These are phyloP conservation scores for Lycopodina hypogea DNA, from an alignment of 37 sponge, comb jelly and placozoan genomes.

Conservation along the genomic window DNA sequence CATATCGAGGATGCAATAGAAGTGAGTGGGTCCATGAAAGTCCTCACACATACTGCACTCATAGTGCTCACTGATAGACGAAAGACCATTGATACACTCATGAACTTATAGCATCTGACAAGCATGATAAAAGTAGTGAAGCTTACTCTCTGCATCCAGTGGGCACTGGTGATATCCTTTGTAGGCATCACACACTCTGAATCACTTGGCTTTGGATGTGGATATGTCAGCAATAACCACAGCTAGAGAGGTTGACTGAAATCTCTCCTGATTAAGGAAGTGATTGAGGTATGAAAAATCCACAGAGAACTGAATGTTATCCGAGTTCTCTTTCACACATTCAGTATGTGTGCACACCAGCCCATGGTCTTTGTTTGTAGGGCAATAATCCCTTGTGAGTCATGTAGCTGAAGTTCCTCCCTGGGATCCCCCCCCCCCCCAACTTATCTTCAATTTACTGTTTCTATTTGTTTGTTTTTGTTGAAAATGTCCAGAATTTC, in stretches of 20 bases:
- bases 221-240: constrained; percentile 34
- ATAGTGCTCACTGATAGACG: constrained; percentile 45
- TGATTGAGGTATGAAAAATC: too few relatives aligned
- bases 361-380: too few relatives aligned
- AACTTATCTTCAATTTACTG: too few relatives aligned
- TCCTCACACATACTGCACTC: constrained; percentile 32
- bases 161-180: constrained; percentile 53
- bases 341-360: too few relatives aligned
- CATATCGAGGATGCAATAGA: constrained; percentile 24
- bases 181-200: constrained; percentile 34
- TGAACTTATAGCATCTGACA: constrained; percentile 33
- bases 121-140: too few relatives aligned
- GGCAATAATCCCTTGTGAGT: too few relatives aligned
- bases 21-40: constrained; percentile 24
- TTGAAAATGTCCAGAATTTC: too few relatives aligned
- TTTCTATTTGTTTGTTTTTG: too few relatives aligned
- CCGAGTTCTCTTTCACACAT: constrained; percentile 22
- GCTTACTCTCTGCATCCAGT: constrained; percentile 39
- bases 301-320: too few relatives aligned
- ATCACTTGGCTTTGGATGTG: constrained; percentile 30
- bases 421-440: too few relatives aligned
- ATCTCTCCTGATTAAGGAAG: constrained; percentile 30
- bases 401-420: too few relatives aligned
- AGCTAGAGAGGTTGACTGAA: constrained; percentile 25
- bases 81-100: constrained; percentile 37